Evolutionary conservation across 2,113 vertebrate species (phyloP), one percentile per base, ranked within the genome.

Genomic region (Mystacornis crossleyi): DNA sequence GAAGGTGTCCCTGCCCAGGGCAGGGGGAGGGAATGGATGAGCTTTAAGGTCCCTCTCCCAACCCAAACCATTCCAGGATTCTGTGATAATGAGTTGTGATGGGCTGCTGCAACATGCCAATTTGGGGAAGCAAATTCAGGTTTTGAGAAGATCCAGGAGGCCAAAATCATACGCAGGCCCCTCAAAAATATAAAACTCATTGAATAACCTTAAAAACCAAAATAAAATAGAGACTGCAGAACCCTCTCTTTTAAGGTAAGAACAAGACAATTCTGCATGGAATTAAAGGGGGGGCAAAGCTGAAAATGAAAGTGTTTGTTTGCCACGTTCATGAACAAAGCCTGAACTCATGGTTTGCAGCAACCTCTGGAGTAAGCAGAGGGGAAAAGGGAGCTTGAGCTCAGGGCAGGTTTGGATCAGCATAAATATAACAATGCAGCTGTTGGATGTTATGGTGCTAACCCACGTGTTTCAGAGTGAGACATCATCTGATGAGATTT

Each of bases 161-260:
- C 58, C 50, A 53, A 53, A 53, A 53, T 29, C 29, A 18, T 12
- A 29, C 10, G 19, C 50, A 74, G n/a, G 3, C 12, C 14, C 10
- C 18, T 6, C 12, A 3, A 2, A 73, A 40, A 65, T 8, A 47
- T 0, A 18, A 14, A 48, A 48, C 16, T 25, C 25, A 25, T 3
- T 48, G 29, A 65, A 18, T 6, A 45, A n/a, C 12, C 11, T 47
- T 45, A 12, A 1, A 55, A 55, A 28, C 6, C 7, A 4, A 5
- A 24, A 34, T 34, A 48, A 57, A 66, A 66, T 3, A 55, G n/a
- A 24, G 15, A 36, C 5, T 54, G 48, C 3, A 12, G n/a, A 40
- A 16, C 2, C 9, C 1, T 57, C 8, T 34, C 34, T 29, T 40
- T 55, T 16, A 20, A 66, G 34, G 2, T 8, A 54, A 38, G 14